Percentiles rank a stretch among this genome's conserved stretches.
These are phyloP conservation scores for Aradophagus sp. DNA, from an alignment of 1,140 invertebrate species.

Conservation along the genomic window DNA sequence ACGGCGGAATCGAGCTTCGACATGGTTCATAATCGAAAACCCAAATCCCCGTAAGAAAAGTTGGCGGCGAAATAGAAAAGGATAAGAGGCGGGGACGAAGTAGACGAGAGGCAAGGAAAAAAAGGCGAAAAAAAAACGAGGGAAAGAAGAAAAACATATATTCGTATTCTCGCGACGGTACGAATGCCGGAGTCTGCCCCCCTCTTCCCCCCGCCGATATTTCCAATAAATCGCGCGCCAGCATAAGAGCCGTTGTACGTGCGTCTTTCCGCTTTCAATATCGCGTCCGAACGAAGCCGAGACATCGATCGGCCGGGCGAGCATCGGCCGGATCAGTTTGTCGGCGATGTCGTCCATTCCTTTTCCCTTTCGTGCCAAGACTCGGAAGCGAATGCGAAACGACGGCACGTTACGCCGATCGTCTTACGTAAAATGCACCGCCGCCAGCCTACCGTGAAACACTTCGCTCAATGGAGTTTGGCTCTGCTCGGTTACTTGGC, in stretches of 20 bases:
- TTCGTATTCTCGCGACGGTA: slow-evolving; percentile 1
- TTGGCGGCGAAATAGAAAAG: too few species aligned
- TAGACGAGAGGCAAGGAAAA: too few species aligned
- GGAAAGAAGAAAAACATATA: slow-evolving; percentile 1
- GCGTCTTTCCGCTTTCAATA: slow-evolving; percentile 25
- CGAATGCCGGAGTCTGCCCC: slow-evolving; percentile 12
- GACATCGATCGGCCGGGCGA: slow-evolving; percentile 30
- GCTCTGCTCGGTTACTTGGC: slow-evolving; percentile 42
- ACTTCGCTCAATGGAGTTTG: slow-evolving; percentile 67
- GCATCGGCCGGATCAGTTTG: slow-evolving; percentile 37
- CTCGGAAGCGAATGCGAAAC: slow-evolving; percentile 44
- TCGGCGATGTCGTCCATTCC: slow-evolving; percentile 14
- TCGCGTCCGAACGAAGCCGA: slow-evolving; percentile 3
- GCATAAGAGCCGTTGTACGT: neutral
- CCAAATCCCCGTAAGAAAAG: neutral
- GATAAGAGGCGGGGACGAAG: too few species aligned
- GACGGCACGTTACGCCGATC: slow-evolving; percentile 42
- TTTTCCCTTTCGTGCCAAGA: slow-evolving; percentile 35
- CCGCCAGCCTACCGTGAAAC: slow-evolving; percentile 67
- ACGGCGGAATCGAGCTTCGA: slow-evolving; percentile 7
- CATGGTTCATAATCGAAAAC: slow-evolving; percentile 17
- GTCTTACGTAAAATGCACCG: slow-evolving; percentile 62
- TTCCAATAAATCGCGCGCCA: slow-evolving; percentile 26
- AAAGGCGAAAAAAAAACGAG: too few species aligned
- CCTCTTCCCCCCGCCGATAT: slow-evolving; percentile 5